Percentiles rank a stretch among this genome's conserved stretches.
These are phyloP conservation scores for Marronus borbonicus DNA, from an alignment of 2,888 invertebrate species.

Conservation along the genomic window DNA sequence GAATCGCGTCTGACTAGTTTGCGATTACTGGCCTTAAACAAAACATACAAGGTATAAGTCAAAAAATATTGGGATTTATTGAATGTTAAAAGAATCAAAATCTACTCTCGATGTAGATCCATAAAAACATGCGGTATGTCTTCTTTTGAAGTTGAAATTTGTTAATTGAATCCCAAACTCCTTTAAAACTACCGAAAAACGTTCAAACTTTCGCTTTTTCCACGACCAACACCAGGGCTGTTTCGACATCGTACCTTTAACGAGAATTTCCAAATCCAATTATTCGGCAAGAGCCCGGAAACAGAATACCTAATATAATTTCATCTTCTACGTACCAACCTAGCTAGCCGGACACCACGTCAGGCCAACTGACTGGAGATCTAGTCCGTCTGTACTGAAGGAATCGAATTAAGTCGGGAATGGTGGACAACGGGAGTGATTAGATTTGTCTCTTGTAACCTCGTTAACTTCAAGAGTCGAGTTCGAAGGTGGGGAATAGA, in stretches of 20 bases:
- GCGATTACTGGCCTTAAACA: no score
- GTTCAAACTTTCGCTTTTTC: no score
- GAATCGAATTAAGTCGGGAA: neutral
- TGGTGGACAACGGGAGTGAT: conserved; percentile 7
- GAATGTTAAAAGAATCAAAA: no score
- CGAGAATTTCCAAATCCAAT: neutral
- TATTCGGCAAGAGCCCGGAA: neutral
- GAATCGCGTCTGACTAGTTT: no score
- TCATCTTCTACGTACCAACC: conserved; percentile 2
- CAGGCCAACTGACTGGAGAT: neutral
- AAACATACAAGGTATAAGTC: no score
- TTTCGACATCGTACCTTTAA: neutral
- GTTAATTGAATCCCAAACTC: no score
- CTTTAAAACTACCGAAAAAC: no score
- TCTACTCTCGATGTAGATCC: no score
- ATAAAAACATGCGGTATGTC: no score
- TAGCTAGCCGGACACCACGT: neutral
- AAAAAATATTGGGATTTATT: no score
- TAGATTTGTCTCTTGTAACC: neutral
- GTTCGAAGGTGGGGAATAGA: neutral
- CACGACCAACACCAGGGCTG: neutral
- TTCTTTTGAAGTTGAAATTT: no score
- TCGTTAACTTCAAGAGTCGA: conserved; percentile 6
- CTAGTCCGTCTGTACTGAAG: neutral
- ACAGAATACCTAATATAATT: neutral